These are phyloP conservation scores for Ooceraea biroi DNA, from an alignment of 1,140 invertebrate genomes.

Conservation along the genomic window DNA sequence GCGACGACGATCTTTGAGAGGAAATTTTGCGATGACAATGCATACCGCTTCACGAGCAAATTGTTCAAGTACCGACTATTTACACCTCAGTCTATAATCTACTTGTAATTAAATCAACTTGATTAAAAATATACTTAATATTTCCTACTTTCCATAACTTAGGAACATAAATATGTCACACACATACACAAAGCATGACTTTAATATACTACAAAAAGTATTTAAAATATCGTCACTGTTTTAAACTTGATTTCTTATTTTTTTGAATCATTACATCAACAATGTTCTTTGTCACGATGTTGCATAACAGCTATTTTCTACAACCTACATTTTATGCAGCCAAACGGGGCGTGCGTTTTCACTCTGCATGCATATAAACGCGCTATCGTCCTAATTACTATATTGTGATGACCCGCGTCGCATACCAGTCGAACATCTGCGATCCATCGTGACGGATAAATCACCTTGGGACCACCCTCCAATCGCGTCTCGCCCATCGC, in stretches of 20 bases:
- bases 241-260: neutral
- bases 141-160: neutral
- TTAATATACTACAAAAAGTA: neutral
- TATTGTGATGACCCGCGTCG: constrained; percentile 68
- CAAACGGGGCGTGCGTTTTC: constrained; percentile 30
- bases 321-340: constrained; percentile 7
- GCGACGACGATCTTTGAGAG: constrained; percentile 45
- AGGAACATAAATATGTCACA: neutral
- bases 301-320: neutral
- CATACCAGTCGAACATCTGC: constrained; percentile 78
- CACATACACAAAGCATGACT: neutral
- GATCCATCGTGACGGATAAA: constrained; percentile 79
- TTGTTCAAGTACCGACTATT: neutral
- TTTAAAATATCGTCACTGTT: neutral
- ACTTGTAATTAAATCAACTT: neutral
- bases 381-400: constrained; percentile 68
- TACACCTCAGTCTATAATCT: neutral
- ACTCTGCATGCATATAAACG: constrained; percentile 66
- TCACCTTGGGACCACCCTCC: constrained; percentile 79
- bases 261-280: neutral
- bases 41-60: neutral
- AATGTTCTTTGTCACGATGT: neutral
- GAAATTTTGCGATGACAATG: constrained; percentile 5
- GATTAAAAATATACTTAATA: neutral
- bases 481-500: constrained; percentile 78